Conservation (phyloP, 1,140 invertebrate genomes). For the Zaprionus gabonicus region DNA sequence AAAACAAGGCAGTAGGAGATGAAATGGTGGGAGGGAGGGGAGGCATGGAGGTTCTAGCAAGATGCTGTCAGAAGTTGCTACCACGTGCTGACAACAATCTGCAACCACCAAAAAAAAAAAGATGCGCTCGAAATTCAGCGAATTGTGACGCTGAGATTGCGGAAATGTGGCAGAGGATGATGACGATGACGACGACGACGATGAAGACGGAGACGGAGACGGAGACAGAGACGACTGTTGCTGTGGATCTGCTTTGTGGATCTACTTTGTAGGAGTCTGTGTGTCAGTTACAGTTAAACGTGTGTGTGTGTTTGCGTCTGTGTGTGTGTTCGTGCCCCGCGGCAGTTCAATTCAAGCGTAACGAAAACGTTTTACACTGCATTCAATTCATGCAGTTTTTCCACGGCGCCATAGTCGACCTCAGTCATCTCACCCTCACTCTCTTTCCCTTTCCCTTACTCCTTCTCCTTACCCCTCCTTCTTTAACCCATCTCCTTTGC, state of each 20-base stretch:
- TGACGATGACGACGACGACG: conserved; percentile 13
- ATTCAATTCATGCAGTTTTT: conserved; percentile 53
- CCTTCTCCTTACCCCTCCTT: not conserved
- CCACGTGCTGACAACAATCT: conserved; percentile 40
- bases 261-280: conserved; percentile 3
- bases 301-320: not conserved
- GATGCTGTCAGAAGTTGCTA: not conserved
- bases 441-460: not conserved
- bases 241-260: conserved; percentile 19
- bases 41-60: too few relatives aligned
- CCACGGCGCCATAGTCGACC: conserved; percentile 1
- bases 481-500: not conserved
- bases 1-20: not conserved
- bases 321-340: conserved; percentile 17
- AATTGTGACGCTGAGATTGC: conserved; percentile 67
- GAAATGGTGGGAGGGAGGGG: not conserved
- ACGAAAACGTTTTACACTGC: conserved; percentile 74
- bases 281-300: conserved; percentile 22
- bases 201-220: conserved; percentile 13
- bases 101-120: conserved; percentile 29
- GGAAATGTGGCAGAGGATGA: conserved; percentile 42
- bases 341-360: conserved; percentile 70
- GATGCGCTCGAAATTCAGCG: conserved; percentile 60
- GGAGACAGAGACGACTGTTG: conserved; percentile 25
- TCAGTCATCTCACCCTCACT: conserved; percentile 33